A percentile compares a stretch with the other conserved stretches of the same genome.
phyloP scores from a whole-genome alignment of 2,888 invertebrate species.

The Ptychoptera albimana region DNA sequence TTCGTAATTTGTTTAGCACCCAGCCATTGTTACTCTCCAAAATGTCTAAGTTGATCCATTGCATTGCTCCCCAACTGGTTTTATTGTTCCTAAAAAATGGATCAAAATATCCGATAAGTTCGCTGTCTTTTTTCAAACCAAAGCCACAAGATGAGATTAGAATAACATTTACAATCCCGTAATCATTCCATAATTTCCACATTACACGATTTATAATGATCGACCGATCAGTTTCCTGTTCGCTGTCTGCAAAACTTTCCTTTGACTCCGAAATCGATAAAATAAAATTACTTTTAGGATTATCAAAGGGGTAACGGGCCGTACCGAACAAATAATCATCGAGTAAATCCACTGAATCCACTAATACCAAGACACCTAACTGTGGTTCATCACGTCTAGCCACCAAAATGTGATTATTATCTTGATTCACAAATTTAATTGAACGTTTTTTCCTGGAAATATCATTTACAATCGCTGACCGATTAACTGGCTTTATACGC shows the following conservation, averaged over 20 bases:
- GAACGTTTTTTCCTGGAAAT: conserved; percentile 1
- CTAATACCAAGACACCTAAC: conserved; percentile 6
- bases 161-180: conserved; percentile 7
- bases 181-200: conserved; percentile 9
- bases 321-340: conserved; percentile 8
- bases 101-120: conserved; percentile 1
- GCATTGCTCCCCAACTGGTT: neutral
- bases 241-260: neutral
- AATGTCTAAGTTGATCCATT: neutral
- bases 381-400: conserved; percentile 3
- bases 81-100: conserved; percentile 1
- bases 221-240: neutral
- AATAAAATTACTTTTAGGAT: conserved; percentile 6
- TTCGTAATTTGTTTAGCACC: conserved; percentile 2
- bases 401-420: neutral
- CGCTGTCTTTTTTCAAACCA: neutral
- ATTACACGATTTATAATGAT: conserved; percentile 2
- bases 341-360: conserved; percentile 5
- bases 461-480: neutral
- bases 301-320: conserved; percentile 9
- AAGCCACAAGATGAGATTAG: conserved; percentile 5
- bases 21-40: neutral
- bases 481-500: neutral
- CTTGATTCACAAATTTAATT: conserved; percentile 2
- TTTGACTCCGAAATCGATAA: conserved; percentile 4